A percentile compares a stretch with the other conserved stretches of the same genome.
Evolutionary conservation across 2,797 vertebrate species (phyloP).

Genomic region (Onychomys arenicola): DNA sequence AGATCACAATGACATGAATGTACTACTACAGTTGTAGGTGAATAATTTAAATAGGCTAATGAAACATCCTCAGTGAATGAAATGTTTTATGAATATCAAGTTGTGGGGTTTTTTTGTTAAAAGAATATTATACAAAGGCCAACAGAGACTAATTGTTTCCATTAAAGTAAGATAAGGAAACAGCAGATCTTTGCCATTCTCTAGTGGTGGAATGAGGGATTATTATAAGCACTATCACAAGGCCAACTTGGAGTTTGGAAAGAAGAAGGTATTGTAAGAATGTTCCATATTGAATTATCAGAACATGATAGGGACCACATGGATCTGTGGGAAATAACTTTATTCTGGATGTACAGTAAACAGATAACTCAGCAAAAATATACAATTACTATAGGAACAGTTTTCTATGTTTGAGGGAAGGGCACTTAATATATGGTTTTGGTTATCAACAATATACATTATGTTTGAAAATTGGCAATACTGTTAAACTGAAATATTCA

Average conservation of each 20-base stretch:
- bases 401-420: not conserved
- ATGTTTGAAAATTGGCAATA: not conserved
- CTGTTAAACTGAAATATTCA: too few species aligned
- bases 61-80: not conserved
- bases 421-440: not conserved
- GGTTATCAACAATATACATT: not conserved
- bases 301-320: not conserved
- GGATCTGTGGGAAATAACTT: not conserved
- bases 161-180: not conserved
- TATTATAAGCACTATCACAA: not conserved
- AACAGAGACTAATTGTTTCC: not conserved
- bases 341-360: not conserved
- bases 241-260: not conserved
- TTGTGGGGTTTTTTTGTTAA: not conserved
- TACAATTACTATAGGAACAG: not conserved
- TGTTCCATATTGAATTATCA: not conserved
- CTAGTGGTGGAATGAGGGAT: not conserved
- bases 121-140: not conserved
- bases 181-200: not conserved
- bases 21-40: not conserved
- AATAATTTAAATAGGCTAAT: not conserved
- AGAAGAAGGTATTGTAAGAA: not conserved
- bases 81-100: not conserved
- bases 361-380: not conserved
- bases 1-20: not conserved